Conservation (phyloP, 2,797 vertebrate genomes). For the Emydoidea blandingii region DNA sequence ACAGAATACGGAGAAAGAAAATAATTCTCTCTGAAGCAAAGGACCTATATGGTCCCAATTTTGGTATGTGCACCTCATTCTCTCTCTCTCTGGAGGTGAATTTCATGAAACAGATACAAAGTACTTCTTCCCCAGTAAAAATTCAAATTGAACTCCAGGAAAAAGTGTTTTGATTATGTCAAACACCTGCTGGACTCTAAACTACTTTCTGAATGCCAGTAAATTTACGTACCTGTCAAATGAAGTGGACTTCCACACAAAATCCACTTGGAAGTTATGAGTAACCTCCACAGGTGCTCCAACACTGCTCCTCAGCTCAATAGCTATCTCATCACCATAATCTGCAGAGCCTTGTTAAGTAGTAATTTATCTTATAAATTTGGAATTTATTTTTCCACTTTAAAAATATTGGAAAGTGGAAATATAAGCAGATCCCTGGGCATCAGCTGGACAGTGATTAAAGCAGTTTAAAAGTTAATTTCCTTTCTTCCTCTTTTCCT, state of each 20-base stretch:
- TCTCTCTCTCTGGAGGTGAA: accelerated
- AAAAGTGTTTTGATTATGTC: accelerated
- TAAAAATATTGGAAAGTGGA: not conserved
- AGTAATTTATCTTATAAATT: conserved; percentile 54
- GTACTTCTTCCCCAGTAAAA: accelerated
- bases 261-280: conserved; percentile 99
- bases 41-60: accelerated
- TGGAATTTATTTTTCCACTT: conserved; percentile 55
- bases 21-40: not conserved
- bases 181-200: accelerated
- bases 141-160: not conserved
- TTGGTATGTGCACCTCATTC: accelerated
- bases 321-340: conserved; percentile 99
- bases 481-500: accelerated
- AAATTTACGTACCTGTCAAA: conserved; percentile 90
- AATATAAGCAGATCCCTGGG: not conserved
- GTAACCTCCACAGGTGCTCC: conserved; percentile 97
- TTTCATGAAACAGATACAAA: not conserved
- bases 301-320: conserved; percentile 96
- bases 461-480: not conserved
- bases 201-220: not conserved
- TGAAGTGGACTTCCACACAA: conserved; percentile 99
- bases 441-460: accelerated
- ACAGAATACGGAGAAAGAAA: not conserved
- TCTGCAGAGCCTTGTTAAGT: conserved; percentile 87